Base-by-base conservation (phyloP, 2,113 vertebrate species). In the Struthidea cinerea region DNA sequence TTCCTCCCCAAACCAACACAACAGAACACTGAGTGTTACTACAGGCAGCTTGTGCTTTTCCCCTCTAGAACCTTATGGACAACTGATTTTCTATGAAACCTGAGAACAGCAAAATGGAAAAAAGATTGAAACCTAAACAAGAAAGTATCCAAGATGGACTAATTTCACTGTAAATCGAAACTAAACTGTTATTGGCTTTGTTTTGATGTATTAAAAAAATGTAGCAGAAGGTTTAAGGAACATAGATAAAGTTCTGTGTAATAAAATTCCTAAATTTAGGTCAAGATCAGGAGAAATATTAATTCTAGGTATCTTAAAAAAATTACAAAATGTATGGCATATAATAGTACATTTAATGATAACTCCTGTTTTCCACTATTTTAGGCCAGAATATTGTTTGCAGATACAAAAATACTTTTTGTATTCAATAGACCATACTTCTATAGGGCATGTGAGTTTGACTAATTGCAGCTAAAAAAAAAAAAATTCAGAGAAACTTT, bases 251-350 rank as follows among this genome's bases (percentile, higher is more conserved):
- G 24, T 56, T 65, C 46, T 47, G 5, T 5, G 5, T 12, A 65
- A 50, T 32, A 81, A 28, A 64, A 70, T 4, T 52, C 6, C 7
- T 64, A 61, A 22, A 14, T 53, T 77, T 23, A 73, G 3, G 7
- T 2, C 1, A 65, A 49, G 6, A 35, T 61, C 9, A 67, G 2
- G 9, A 37, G 7, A 27, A 87, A 85, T 82, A 41, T 32, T 79
- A 12, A 4, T 44, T 44, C 15, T 4, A 71, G 8, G 16, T 20
- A 50, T 21, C 7, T 23, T 18, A 6, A 41, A 55, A 46, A 64
- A 21, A 2, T 1, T 2, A 37, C 1, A 57, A 44, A 39, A 41
- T 23, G 4, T 30, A 28, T 5, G 50, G 9, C 20, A 5, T 12
- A 67, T 5, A 47, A 18, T 6, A 82, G 3, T 20, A 42, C 2